These are phyloP conservation scores for Serranus cabrilla DNA, from an alignment of 2,797 vertebrate species.

Conservation along the genomic window DNA sequence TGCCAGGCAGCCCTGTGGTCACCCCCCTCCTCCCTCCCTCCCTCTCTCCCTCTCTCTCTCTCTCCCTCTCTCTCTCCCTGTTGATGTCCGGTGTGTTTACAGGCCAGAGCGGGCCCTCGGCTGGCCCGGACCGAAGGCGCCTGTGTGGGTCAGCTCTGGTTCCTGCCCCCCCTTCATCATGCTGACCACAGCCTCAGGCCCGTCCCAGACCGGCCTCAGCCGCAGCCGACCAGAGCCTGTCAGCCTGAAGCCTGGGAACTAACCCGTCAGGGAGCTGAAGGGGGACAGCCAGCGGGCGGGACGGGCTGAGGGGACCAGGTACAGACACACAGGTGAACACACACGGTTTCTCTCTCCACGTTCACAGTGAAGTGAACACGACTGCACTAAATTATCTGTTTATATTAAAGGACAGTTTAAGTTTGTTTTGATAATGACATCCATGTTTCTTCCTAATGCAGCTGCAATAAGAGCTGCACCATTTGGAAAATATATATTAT, in stretches of 20 bases:
- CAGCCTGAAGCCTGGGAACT: constrained; percentile 62
- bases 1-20: constrained; percentile 66
- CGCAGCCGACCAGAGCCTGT: constrained; percentile 54
- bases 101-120: constrained; percentile 58
- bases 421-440: no score
- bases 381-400: neutral
- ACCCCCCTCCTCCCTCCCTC: neutral
- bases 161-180: constrained; percentile 65
- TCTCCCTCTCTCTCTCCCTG: constrained; percentile 8
- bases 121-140: constrained; percentile 79
- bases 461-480: no score
- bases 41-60: constrained; percentile 2
- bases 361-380: neutral
- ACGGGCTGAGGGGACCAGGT: neutral
- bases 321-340: no score
- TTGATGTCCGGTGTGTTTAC: constrained; percentile 69
- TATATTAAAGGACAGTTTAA: neutral
- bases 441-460: neutral
- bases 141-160: constrained; percentile 78
- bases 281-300: constrained; percentile 27
- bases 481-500: no score
- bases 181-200: constrained; percentile 65
- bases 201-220: constrained; percentile 41
- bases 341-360: no score
- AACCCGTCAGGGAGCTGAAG: constrained; percentile 35